Base-by-base conservation (phyloP, 2,113 vertebrate species). In the Siniperca chuatsi region DNA sequence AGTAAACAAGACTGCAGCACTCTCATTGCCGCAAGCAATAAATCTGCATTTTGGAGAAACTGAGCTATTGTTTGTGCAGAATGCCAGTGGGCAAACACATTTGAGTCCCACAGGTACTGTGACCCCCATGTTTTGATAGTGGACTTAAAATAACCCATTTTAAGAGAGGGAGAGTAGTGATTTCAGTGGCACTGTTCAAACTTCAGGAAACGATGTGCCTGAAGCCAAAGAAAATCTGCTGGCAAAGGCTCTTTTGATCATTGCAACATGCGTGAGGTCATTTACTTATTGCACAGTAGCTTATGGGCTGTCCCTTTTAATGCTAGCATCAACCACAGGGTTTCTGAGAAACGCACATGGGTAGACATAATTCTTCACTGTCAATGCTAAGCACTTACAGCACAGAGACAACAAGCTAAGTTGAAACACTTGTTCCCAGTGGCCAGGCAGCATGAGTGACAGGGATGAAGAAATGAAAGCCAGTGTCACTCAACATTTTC, bases 401-500 rank as follows among this genome's bases (percentile, higher is more conserved):
- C 50, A 64, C 76, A 67, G 50, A 84, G 82, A 90, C 85, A 86
- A 78, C 75, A 70, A 87, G 82, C 75, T 50, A 87, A 86, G 80
- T 89, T 84, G 73, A 90, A 93, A 82, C 84, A 72, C 81, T 90
- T 84, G 79, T 82, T 91, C 89, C 90, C 89, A 86, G 75, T 91
- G 93, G 91, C 88, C 82, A 64, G 85, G 68, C 64, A 72, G 62
- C 20, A 2, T 88, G 90, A 92, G 83, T 92, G 93, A 93, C 81
- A 75, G 78, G 70, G 78, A 91, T 88, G 91, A 83, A 89, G 79
- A 75, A 84, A 86, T 91, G 86, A 94, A 92, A 92, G 89, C 88
- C 70, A 44, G 78, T 91, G 92, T 92, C 90, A 91, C 87, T 93
- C 88, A 92, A 93, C 87, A 93, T 92, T 86, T 89, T 68, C 91